Base-by-base conservation (phyloP, 64 coral and sea anemone species). In the Porites lutea region DNA sequence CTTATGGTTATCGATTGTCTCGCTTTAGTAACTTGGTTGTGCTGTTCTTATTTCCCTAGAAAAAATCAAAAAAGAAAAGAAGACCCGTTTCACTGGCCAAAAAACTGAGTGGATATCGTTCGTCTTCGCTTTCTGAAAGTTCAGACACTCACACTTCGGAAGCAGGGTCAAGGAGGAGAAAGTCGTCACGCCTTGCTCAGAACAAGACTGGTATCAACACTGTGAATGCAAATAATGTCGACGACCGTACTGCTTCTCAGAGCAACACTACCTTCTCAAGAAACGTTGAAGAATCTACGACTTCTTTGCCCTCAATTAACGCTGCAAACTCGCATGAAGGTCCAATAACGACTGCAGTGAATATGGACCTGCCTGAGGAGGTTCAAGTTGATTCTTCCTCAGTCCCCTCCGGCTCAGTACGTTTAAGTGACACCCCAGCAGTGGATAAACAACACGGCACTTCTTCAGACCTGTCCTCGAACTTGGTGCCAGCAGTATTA, bases 101-200 rank as follows among this genome's bases (percentile, higher is more conserved):
- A 21, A 16, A 65, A 12, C 44, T 84, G 4, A 84, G 81, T 84
- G 81, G 81, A 67, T 84, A 84, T 68, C 81, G 81, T 19, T 84
- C 27, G 27, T 37, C 81, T 52, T 84, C 81, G 61, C 63, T 21
- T 19, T 84, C 81, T 9, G 81, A 84, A 51, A 84, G 81, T 47
- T 84, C 81, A 4, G 81, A 84, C 45, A 84, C 10, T 65, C 81
- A 68, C 46, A 9, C 11, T 14, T 18, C 16, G 43, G 81, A 84
- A 15, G 52, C 63, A 2, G 37, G 8, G 6, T 47, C 59, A 21
- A 68, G 23, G 47, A 51, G 48, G 15, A 69, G 63, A 69, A 67
- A 69, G 10, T 46, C 62, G 14, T 48, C 61, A 67, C 50, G 18
- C 10, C 47, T 68, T 15, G 18, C 59, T n/a, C 47, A 52, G 59